Conservation (phyloP, 2,113 vertebrate species). For the Rhea americana region DNA sequence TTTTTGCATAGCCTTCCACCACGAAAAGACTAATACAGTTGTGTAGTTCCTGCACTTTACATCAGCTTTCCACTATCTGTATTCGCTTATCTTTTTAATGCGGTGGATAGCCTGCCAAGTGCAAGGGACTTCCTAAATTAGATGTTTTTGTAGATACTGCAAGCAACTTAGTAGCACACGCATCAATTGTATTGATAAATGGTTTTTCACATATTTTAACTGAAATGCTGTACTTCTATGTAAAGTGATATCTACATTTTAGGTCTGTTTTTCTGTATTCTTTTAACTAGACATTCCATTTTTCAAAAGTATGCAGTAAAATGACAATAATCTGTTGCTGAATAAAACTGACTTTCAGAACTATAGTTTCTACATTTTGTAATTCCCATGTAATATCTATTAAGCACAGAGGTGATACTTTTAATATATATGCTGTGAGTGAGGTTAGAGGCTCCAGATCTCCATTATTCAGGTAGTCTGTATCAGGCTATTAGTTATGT, state of each 20-base stretch:
- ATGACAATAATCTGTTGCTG: conserved; percentile 25
- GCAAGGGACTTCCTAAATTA: not conserved
- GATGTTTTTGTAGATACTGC: not conserved
- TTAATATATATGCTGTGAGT: not conserved
- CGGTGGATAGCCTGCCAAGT: not conserved
- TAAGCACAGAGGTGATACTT: conserved; percentile 5
- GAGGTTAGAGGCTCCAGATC: conserved; percentile 15
- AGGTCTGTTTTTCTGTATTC: not conserved
- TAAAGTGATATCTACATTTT: not conserved
- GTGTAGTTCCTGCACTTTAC: not conserved
- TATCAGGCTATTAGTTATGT: not conserved
- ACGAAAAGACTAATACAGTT: not conserved
- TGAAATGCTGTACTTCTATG: not conserved
- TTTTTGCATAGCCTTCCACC: not conserved
- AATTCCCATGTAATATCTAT: not conserved
- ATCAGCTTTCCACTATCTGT: not conserved
- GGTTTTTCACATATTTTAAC: not conserved
- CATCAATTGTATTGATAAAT: not conserved
- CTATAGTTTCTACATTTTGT: conserved; percentile 1
- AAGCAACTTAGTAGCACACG: not conserved
- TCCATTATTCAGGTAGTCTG: not conserved
- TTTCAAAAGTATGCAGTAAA: conserved; percentile 21
- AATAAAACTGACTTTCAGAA: conserved; percentile 47
- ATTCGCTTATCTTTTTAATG: not conserved
- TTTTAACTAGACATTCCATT: not conserved